Evolutionary conservation across 1,140 invertebrate species (phyloP), one percentile per base, ranked within the genome.

Genomic region (Melitaea cinxia): DNA sequence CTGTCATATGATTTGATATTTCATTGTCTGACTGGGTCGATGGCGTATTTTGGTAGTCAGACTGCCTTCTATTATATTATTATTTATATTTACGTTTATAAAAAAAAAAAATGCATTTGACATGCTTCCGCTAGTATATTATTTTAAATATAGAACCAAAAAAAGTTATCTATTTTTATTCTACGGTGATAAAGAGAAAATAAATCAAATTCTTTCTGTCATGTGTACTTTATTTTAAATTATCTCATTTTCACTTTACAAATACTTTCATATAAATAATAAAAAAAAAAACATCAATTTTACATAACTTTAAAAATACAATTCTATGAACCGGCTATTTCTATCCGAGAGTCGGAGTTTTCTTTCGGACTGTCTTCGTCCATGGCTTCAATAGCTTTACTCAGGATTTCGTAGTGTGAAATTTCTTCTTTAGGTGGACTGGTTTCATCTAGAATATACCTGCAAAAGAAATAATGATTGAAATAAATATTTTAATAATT

Each of bases 381-480:
- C 17, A 45, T 28, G 12, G 24, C 5, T 4, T 62, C 53, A 1
- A 78, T 85, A 6, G 75, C 52, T 59, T 90, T 90, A 65, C 88
- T 90, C 3, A 90, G 68, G 39, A 90, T 89, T 68, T 90, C 88
- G 59, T 90, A 90, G 59, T 90, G 88, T 0, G 79, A 80, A 5
- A 82, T 83, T 35, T 89, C 85, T 56, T 90, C 88, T 59, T 77
- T 80, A 0, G 80, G 37, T 5, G 88, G 88, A 53, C 86, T 90
- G 0, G 88, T 89, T 24, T 89, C 86, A 52, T 90, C 88, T 54
- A 83, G 63, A 12, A 57, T 85, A 70, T 90, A 90, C 50, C 88
- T 90, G 74, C 6, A 26, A 26, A 26, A 26, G 24, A 26, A 26
- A 26, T 26, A 26, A 4, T 4, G 6, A 26, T 26, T 4, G 2